These are phyloP conservation scores for Netelia fuscicornis DNA, from an alignment of 2,888 invertebrate species.

Conservation along the genomic window DNA sequence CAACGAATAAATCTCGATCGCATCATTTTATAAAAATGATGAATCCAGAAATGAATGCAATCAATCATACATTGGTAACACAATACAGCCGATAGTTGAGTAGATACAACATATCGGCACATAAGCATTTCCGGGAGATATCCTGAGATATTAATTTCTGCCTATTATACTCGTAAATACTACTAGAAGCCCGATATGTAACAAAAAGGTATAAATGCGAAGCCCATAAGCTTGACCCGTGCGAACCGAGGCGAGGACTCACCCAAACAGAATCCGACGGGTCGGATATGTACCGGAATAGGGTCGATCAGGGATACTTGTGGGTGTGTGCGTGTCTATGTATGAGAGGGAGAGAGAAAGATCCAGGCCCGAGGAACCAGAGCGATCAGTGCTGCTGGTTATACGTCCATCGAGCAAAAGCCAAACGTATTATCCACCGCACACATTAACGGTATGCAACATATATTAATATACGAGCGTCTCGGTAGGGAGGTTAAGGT, in stretches of 20 bases:
- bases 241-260: conserved; percentile 50
- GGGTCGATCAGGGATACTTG: conserved; percentile 31
- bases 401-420: conserved; percentile 52
- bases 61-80: too few relatives aligned
- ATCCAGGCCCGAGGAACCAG: conserved; percentile 25
- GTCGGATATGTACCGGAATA: conserved; percentile 30
- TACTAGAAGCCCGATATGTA: neutral
- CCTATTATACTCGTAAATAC: neutral
- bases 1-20: neutral
- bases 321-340: neutral
- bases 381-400: conserved; percentile 38
- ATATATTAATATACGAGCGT: neutral
- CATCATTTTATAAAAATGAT: neutral
- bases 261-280: conserved; percentile 37
- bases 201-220: neutral
- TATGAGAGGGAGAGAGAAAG: neutral
- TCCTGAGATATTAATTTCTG: neutral
- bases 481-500: neutral
- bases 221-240: conserved; percentile 49
- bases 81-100: too few relatives aligned
- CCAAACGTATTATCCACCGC: conserved; percentile 36
- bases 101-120: neutral
- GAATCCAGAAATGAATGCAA: neutral
- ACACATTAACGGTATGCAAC: neutral
- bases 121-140: neutral